Percentiles rank a stretch among this genome's conserved stretches.
phyloP scores from a whole-genome alignment of 2,888 invertebrate species.

The Sycophila texana region DNA sequence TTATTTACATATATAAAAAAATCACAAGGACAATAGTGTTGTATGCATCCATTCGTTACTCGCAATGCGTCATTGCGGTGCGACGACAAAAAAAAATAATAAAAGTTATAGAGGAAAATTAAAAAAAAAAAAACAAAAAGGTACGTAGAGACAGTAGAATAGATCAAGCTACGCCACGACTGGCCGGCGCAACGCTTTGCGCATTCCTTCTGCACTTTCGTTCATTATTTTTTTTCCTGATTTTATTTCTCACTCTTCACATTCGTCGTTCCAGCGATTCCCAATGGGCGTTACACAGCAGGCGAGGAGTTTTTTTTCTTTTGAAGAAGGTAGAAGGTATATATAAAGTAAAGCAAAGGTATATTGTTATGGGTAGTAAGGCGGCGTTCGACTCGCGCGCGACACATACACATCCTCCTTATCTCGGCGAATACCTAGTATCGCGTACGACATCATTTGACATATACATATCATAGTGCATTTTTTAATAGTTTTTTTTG shows the following conservation, averaged over 20 bases:
- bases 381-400: conserved; percentile 23
- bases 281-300: no score
- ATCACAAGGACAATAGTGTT: conserved; percentile 65
- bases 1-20: conserved; percentile 69
- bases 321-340: not conserved
- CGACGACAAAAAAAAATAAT: conserved; percentile 8
- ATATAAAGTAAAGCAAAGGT: not conserved
- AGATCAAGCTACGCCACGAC: conserved; percentile 4
- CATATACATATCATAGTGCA: conserved; percentile 42
- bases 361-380: conserved; percentile 3
- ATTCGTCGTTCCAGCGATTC: no score
- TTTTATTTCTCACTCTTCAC: no score
- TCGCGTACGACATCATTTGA: conserved; percentile 1
- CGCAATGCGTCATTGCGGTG: conserved; percentile 24
- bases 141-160: not conserved
- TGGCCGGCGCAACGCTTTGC: not conserved
- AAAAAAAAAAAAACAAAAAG: conserved; percentile 5
- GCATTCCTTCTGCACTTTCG: not conserved
- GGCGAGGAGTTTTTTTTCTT: conserved; percentile 11
- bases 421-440: not conserved
- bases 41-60: conserved; percentile 58
- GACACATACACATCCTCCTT: conserved; percentile 2
- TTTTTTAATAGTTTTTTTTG: conserved; percentile 14
- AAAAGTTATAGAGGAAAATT: not conserved
- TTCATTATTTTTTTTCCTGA: not conserved